Conservation (phyloP, 2,113 vertebrate species). For the Grallaria varia region DNA sequence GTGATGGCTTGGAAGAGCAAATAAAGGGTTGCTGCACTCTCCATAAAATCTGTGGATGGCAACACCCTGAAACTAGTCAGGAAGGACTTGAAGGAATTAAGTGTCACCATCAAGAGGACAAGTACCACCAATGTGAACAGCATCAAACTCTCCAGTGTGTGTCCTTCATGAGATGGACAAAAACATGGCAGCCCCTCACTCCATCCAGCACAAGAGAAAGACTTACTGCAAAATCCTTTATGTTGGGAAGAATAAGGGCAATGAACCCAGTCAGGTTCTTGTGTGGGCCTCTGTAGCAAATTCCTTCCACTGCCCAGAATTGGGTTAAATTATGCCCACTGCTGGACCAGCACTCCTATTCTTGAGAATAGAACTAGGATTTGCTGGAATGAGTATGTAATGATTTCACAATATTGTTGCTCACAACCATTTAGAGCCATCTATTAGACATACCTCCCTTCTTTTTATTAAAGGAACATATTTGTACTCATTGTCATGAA, state of each 20-base stretch:
- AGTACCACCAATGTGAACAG: accelerated
- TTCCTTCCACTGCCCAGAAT: background rate
- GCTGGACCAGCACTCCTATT: background rate
- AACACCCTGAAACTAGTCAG: background rate
- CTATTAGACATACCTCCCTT: background rate
- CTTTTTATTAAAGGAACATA: background rate
- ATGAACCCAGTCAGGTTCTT: background rate
- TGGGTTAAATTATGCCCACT: background rate
- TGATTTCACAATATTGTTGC: background rate
- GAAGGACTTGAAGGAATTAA: background rate
- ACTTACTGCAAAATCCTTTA: background rate
- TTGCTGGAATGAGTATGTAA: background rate
- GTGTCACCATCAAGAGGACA: background rate
- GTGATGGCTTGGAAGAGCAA: background rate
- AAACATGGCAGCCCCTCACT: accelerated
- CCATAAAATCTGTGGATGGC: background rate
- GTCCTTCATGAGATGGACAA: accelerated
- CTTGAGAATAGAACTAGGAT: background rate
- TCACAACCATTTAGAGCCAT: background rate
- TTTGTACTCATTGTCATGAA: background rate
- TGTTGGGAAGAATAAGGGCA: background rate
- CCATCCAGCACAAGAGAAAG: background rate
- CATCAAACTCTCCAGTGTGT: background rate
- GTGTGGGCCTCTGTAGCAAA: background rate
- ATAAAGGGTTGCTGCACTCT: background rate